A percentile compares a stretch with the other conserved stretches of the same genome.
phyloP scores from a whole-genome alignment of 2,888 invertebrate genomes.

The Perizoma flavofasciatum region DNA sequence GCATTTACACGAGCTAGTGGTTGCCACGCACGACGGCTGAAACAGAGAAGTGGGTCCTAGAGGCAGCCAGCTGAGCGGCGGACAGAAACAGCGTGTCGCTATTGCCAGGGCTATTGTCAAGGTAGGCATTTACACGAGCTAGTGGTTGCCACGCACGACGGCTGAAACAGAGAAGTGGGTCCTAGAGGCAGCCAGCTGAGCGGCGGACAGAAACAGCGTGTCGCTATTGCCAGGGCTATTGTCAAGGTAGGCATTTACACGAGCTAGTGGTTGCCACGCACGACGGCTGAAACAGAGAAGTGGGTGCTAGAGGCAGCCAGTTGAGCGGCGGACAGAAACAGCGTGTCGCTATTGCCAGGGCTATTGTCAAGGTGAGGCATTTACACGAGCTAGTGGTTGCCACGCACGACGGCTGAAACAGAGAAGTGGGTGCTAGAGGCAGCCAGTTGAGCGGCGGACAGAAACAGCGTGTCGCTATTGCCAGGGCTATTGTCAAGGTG shows the following conservation, averaged over 20 bases:
- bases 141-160: constrained; percentile 87
- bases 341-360: constrained; percentile 96
- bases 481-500: constrained; percentile 95
- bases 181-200: constrained; percentile 95
- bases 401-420: constrained; percentile 88
- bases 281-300: constrained; percentile 90
- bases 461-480: constrained; percentile 96
- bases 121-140: constrained; percentile 93
- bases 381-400: constrained; percentile 92
- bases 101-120: constrained; percentile 96
- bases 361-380: constrained; percentile 93
- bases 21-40: constrained; percentile 88
- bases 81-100: constrained; percentile 96
- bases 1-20: constrained; percentile 92
- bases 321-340: constrained; percentile 97
- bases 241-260: constrained; percentile 93
- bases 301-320: constrained; percentile 95
- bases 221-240: constrained; percentile 96
- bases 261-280: constrained; percentile 90
- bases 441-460: constrained; percentile 96
- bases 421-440: constrained; percentile 94
- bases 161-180: constrained; percentile 93
- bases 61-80: constrained; percentile 95
- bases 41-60: constrained; percentile 94
- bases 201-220: constrained; percentile 96